These are phyloP conservation scores for Drosophila algonquin DNA, from an alignment of 2,888 invertebrate species.

Conservation along the genomic window DNA sequence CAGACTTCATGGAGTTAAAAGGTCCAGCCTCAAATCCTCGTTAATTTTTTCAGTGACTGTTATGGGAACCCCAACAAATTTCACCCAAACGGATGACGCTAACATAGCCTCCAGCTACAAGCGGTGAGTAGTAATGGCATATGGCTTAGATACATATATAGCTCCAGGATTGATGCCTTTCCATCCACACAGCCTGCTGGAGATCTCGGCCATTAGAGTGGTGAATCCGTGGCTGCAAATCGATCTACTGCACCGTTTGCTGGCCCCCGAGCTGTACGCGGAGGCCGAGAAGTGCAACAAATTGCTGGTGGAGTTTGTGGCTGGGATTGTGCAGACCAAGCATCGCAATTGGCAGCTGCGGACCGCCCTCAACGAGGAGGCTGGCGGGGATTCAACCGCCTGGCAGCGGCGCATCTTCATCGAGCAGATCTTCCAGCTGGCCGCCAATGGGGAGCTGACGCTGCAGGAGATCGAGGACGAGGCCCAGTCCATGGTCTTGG, in stretches of 20 bases:
- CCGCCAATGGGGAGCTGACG: constrained; percentile 79
- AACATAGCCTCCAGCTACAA: constrained; percentile 81
- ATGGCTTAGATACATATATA: too few relatives aligned
- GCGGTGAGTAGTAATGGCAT: constrained; percentile 56
- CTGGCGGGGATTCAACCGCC: constrained; percentile 42
- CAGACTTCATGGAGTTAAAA: too few relatives aligned
- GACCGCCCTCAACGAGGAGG: constrained; percentile 2
- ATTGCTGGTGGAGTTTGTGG: constrained; percentile 79
- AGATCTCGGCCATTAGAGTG: constrained; percentile 80
- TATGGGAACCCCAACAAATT: constrained; percentile 82
- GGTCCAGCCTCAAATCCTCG: background rate
- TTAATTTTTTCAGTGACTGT: constrained; percentile 73
- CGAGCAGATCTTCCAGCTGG: constrained; percentile 82
- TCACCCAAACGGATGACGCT: constrained; percentile 77
- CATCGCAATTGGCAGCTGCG: constrained; percentile 77
- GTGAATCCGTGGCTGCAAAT: constrained; percentile 83
- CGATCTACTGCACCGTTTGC: constrained; percentile 79
- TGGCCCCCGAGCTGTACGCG: constrained; percentile 73
- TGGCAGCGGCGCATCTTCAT: constrained; percentile 81
- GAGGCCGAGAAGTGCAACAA: constrained; percentile 70
- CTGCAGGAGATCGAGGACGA: constrained; percentile 82
- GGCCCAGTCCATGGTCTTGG: constrained; percentile 82
- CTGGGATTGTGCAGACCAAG: constrained; percentile 78
- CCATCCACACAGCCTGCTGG: constrained; percentile 62
- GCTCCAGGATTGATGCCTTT: background rate